Evolutionary conservation across 2,113 vertebrate species (phyloP).

Genomic region (Anseranas semipalmata): DNA sequence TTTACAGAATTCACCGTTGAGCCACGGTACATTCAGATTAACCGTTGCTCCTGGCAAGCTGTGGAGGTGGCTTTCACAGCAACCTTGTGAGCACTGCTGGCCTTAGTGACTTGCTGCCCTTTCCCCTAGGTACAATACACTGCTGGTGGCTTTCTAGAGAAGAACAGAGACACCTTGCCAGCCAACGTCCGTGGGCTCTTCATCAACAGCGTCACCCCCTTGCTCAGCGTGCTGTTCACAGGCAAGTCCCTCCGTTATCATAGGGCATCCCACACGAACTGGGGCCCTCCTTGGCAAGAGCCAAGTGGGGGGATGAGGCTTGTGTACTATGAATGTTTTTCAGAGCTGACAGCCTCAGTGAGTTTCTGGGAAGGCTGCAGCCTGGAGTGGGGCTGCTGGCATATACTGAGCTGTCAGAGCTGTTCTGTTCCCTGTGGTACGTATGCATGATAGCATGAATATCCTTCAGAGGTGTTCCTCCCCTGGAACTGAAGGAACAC

Average conservation of each 20-base stretch:
- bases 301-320: neutral
- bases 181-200: conserved; percentile 74
- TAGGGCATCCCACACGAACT: neutral
- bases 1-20: neutral
- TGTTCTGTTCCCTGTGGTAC: neutral
- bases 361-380: neutral
- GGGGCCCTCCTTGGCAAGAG: neutral
- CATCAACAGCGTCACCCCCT: conserved; percentile 76
- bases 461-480: neutral
- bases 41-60: neutral
- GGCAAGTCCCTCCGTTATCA: conserved; percentile 52
- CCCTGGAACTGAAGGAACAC: neutral
- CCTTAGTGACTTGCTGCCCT: neutral
- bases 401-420: accelerated
- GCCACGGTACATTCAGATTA: neutral
- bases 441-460: neutral
- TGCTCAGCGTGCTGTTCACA: conserved; percentile 79
- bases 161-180: conserved; percentile 81
- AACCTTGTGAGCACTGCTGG: neutral
- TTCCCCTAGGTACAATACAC: conserved; percentile 75
- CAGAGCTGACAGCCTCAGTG: neutral
- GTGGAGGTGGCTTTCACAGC: neutral
- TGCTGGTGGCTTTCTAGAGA: conserved; percentile 79
- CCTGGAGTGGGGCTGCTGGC: neutral
- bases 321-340: neutral